Conservation (phyloP, 2,113 vertebrate species). For the Pangasianodon hypophthalmus region DNA sequence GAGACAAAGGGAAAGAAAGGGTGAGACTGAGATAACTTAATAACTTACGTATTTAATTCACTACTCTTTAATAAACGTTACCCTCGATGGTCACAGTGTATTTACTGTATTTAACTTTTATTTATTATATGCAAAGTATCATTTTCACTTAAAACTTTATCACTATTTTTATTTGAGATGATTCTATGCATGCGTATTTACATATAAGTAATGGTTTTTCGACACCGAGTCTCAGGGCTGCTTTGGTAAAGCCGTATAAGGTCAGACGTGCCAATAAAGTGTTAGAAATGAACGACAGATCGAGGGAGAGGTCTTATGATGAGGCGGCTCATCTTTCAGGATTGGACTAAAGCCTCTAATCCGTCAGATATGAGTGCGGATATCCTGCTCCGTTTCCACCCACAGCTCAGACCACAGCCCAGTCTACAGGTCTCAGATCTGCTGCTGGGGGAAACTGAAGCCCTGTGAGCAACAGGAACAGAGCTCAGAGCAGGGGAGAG, state of each 20-base stretch:
- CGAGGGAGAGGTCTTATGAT: constrained; percentile 7
- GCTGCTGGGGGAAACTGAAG: not conserved
- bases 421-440: not conserved
- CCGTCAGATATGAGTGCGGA: constrained; percentile 17
- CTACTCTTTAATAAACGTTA: not conserved
- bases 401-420: not conserved
- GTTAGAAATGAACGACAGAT: not conserved
- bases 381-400: not conserved
- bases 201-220: not conserved
- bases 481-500: constrained; percentile 33
- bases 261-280: not conserved
- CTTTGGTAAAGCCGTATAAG: not conserved
- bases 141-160: not conserved
- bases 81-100: not conserved
- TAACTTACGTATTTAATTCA: not conserved
- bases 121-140: not conserved
- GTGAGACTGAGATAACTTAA: not conserved
- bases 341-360: constrained; percentile 26
- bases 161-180: not conserved
- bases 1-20: not conserved
- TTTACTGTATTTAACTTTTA: not conserved
- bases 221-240: not conserved
- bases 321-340: constrained; percentile 8
- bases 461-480: not conserved
- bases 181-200: not conserved